These are phyloP conservation scores for Hippocampus barbouri DNA, from an alignment of 2,113 vertebrate genomes.

Conservation along the genomic window DNA sequence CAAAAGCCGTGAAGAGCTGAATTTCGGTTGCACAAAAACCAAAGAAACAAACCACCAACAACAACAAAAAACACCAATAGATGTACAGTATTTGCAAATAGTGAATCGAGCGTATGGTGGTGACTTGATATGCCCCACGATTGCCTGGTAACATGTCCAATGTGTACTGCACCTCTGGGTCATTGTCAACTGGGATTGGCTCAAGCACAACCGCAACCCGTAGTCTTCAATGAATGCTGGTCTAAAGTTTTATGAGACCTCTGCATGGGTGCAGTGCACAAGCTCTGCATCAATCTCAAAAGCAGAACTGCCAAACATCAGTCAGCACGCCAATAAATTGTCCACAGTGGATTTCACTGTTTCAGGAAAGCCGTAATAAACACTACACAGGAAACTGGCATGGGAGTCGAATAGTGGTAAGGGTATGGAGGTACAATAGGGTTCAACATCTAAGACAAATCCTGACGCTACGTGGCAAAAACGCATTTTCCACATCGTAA, in stretches of 20 bases:
- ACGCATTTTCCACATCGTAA: background rate
- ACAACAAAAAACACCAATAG: background rate
- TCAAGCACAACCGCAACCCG: background rate
- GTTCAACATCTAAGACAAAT: constrained; percentile 44
- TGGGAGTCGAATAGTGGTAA: constrained; percentile 33
- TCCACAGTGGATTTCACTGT: constrained; percentile 15
- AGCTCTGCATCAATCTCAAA: constrained; percentile 33
- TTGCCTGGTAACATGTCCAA: background rate
- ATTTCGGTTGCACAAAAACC: no score
- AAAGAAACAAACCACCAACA: background rate
- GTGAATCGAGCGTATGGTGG: background rate
- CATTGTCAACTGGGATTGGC: background rate
- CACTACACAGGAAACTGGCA: constrained; percentile 25
- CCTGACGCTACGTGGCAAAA: constrained; percentile 34
- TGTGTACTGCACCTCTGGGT: background rate
- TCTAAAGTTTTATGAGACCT: constrained; percentile 35
- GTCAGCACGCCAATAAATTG: constrained; percentile 53
- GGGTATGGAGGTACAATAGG: constrained; percentile 26
- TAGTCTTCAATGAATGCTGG: background rate
- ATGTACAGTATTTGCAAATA: background rate
- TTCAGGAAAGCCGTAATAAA: constrained; percentile 49
- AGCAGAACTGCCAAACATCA: constrained; percentile 59
- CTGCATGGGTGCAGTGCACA: constrained; percentile 43
- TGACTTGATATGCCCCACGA: background rate
- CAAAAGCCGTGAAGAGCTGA: background rate